Evolutionary conservation across 2,797 vertebrate genomes (phyloP), one percentile per base, ranked within the genome.

Genomic region (Anas georgica): DNA sequence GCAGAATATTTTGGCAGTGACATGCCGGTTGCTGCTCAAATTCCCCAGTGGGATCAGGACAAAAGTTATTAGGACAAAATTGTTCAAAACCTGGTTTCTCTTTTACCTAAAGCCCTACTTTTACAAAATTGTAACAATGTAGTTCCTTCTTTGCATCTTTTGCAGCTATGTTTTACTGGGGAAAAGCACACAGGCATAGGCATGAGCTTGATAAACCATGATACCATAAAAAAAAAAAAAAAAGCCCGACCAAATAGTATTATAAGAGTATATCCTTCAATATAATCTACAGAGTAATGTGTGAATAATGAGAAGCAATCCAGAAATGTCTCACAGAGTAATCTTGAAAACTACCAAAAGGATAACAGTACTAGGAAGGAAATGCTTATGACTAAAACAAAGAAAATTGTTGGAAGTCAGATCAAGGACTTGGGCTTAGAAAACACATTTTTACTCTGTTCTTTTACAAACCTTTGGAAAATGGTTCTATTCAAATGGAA

Each of bases 1-100:
- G 73, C 72, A 91, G 76, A 75, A 55, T 78, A 50, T 78, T 93
- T 86, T 91, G 87, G 76, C 91, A 91, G 79, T 15, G 83, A 35
- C 3, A 8, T 74, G 31, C 56, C 86, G 82, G 35, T 78, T 43
- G 69, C 85, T 88, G 64, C 62, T 88, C 66, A 91, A 81, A 90
- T 88, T 78, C 79, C 62, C 87, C 33, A 6, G 56, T 29, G 92
- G 64, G 79, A 96, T 92, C 90, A 81, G 87, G 43, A 45, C 17
- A 45, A 45, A 78, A 81, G 69, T 81, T 93, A 83, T 72, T 75
- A 92, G 87, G 73, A 64, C 4, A 83, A 26, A 88, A 64, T 46
- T 86, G 45, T 81, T 92, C 62, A 62, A 83, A 90, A 58, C 22
- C 29, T 50, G 31, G 1, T 62, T 64, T 80, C 66, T 75, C 35